phyloP scores from a whole-genome alignment of 2,797 vertebrate genomes.

The Podarcis lilfordi region DNA sequence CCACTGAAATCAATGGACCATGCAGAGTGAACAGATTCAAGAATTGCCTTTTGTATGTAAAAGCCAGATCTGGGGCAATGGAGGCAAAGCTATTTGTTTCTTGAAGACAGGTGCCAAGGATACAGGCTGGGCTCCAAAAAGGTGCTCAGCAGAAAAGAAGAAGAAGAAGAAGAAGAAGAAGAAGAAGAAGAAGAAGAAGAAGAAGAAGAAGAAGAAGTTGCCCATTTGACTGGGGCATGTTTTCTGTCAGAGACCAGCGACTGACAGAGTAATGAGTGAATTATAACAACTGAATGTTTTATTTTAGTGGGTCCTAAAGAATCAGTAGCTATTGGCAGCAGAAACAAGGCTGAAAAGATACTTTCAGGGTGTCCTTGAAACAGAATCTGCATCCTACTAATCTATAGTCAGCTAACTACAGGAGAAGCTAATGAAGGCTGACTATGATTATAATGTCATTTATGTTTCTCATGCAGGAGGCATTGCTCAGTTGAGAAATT shows the following conservation, averaged over 20 bases:
- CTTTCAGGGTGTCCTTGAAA: neutral
- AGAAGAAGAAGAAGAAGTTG: too few relatives aligned
- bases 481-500: neutral
- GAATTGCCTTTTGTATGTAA: neutral
- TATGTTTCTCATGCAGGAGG: neutral
- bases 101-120: neutral
- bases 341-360: neutral
- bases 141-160: neutral
- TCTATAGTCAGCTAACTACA: neutral
- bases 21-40: neutral
- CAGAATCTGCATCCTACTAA: conserved; percentile 26
- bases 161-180: too few relatives aligned
- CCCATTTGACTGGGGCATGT: neutral
- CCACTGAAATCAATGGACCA: neutral
- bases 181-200: too few relatives aligned
- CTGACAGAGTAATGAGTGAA: neutral
- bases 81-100: neutral
- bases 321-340: neutral
- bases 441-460: conserved; percentile 5
- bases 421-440: conserved; percentile 6
- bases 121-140: neutral
- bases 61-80: neutral
- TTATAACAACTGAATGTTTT: neutral
- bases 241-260: neutral
- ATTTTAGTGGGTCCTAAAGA: neutral